A percentile compares a stretch with the other conserved stretches of the same genome.
Evolutionary conservation across 1,140 invertebrate genomes (phyloP).

Genomic region (Brachionus asplanchnoidis): DNA sequence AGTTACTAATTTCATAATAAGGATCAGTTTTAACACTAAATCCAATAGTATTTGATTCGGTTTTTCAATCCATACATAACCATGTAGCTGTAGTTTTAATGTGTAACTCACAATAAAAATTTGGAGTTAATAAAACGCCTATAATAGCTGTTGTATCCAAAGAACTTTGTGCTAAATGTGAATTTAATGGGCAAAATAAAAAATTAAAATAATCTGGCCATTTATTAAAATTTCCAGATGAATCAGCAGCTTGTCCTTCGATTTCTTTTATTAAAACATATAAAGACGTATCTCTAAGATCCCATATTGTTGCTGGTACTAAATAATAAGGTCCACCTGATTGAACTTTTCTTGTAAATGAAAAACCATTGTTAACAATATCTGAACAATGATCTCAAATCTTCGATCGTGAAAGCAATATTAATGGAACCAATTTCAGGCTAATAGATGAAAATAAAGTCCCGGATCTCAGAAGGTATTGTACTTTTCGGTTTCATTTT

Average conservation of each 20-base stretch:
- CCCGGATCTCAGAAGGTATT: too few species aligned
- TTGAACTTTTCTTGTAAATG: too few species aligned
- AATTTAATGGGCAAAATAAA: neutral
- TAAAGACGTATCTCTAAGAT: neutral
- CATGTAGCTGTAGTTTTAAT: neutral
- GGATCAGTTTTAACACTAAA: too few species aligned
- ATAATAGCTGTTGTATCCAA: too few species aligned
- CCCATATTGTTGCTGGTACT: neutral
- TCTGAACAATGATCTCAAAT: neutral
- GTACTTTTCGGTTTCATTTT: too few species aligned
- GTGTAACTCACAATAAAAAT: neutral
- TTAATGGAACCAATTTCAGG: too few species aligned
- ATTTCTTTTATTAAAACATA: neutral
- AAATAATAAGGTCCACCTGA: neutral
- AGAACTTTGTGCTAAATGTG: neutral
- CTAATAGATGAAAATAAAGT: too few species aligned
- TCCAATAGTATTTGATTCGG: too few species aligned
- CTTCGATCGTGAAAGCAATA: too few species aligned
- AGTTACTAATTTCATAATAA: too few species aligned
- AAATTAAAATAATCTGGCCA: neutral
- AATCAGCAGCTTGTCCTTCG: neutral
- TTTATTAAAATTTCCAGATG: neutral
- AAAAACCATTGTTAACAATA: neutral
- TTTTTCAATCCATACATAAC: neutral
- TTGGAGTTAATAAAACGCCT: too few species aligned